phyloP scores from a whole-genome alignment of 2,888 invertebrate genomes.

The Cephus pulcher region DNA sequence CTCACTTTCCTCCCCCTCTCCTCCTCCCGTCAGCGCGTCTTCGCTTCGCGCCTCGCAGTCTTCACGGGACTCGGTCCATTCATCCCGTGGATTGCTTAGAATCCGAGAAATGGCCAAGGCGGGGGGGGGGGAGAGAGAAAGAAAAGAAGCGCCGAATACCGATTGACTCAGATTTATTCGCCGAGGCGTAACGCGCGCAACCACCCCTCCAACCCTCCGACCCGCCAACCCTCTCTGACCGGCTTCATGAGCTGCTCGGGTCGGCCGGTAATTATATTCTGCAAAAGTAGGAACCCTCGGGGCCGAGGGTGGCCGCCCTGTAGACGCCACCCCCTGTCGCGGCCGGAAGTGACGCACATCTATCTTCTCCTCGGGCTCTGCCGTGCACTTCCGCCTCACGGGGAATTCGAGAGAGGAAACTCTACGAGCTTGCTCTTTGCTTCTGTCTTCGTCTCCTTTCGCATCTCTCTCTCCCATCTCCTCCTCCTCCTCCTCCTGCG shows the following conservation, averaged over 20 bases:
- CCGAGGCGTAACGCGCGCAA: neutral
- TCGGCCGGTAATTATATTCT: conserved; percentile 59
- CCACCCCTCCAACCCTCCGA: neutral
- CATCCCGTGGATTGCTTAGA: neutral
- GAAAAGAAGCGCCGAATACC: neutral
- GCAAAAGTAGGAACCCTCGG: conserved; percentile 47
- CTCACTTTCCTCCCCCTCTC: neutral
- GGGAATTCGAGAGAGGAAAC: conserved; percentile 9
- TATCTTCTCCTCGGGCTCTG: conserved; percentile 60
- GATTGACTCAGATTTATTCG: neutral
- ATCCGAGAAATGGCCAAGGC: neutral
- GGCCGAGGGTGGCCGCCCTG: conserved; percentile 48
- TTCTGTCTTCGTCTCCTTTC: neutral
- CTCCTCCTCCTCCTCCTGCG: neutral
- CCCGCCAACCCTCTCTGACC: neutral
- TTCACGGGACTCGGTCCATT: neutral
- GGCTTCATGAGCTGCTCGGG: neutral
- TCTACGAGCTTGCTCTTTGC: neutral
- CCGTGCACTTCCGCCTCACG: conserved; percentile 57
- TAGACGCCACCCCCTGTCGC: conserved; percentile 65
- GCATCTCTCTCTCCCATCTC: neutral
- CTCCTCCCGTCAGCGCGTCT: neutral
- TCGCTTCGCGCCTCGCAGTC: neutral
- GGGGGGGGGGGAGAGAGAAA: neutral
- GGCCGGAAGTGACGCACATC: conserved; percentile 66